These are phyloP conservation scores for Hipparchia semele DNA, from an alignment of 2,888 invertebrate species.

Conservation along the genomic window DNA sequence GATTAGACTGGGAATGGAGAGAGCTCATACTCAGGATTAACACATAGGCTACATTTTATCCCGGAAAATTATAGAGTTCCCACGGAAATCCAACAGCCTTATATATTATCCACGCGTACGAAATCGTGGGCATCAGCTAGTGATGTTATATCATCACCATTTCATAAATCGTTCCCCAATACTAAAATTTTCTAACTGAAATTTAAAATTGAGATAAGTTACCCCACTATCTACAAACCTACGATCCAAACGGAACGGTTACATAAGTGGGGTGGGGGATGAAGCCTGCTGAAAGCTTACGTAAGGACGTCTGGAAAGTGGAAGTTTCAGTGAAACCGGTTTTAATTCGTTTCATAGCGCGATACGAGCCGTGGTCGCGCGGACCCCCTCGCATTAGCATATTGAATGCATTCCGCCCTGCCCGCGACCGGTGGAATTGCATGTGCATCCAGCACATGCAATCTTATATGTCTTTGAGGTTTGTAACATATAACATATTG, in stretches of 20 bases:
- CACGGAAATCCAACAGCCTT: too few relatives aligned
- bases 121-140: too few relatives aligned
- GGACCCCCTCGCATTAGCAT: slow-evolving; percentile 43
- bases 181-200: slow-evolving; percentile 28
- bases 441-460: neutral
- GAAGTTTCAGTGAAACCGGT: slow-evolving; percentile 43
- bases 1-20: too few relatives aligned
- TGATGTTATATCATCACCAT: neutral
- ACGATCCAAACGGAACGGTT: slow-evolving; percentile 61
- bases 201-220: slow-evolving; percentile 45
- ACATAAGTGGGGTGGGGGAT: slow-evolving; percentile 73
- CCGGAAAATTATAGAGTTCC: too few relatives aligned
- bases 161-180: neutral
- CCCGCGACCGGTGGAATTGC: slow-evolving; percentile 5
- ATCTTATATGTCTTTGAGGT: neutral
- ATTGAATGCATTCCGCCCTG: slow-evolving; percentile 38
- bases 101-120: too few relatives aligned
- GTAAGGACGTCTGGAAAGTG: slow-evolving; percentile 64
- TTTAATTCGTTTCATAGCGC: slow-evolving; percentile 47
- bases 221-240: slow-evolving; percentile 10
- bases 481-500: neutral
- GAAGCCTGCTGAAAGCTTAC: slow-evolving; percentile 64
- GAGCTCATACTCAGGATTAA: too few relatives aligned
- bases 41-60: too few relatives aligned
- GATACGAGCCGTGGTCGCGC: slow-evolving; percentile 4